Conservation (phyloP, 1,140 invertebrate species). For the Holcopasites calliopsidis region DNA sequence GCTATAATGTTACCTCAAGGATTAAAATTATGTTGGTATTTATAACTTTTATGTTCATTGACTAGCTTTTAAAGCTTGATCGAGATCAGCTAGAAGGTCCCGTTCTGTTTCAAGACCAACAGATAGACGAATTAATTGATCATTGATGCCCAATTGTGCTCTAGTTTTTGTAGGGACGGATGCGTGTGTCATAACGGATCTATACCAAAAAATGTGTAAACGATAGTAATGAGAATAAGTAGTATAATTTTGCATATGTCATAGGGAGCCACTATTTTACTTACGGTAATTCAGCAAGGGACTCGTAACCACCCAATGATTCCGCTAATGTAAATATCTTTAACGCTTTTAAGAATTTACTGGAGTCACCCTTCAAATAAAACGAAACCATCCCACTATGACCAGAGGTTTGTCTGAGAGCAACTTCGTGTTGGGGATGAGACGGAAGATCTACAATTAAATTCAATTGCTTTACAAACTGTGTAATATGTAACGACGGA, state of each 20-base stretch:
- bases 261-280: constrained; percentile 70
- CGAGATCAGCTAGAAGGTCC: constrained; percentile 94
- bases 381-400: constrained; percentile 96
- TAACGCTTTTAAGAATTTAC: constrained; percentile 88
- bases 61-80: constrained; percentile 85
- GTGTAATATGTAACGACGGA: background rate
- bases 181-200: constrained; percentile 89
- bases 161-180: constrained; percentile 88
- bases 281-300: constrained; percentile 92
- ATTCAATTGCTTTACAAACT: constrained; percentile 4
- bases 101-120: constrained; percentile 93
- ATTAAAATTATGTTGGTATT: too few relatives aligned
- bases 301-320: constrained; percentile 97
- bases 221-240: constrained; percentile 1
- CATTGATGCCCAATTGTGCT: constrained; percentile 89
- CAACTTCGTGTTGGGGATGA: constrained; percentile 94
- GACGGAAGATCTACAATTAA: constrained; percentile 86
- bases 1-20: too few relatives aligned
- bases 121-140: constrained; percentile 93
- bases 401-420: constrained; percentile 91
- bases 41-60: constrained; percentile 31
- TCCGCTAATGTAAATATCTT: constrained; percentile 95
- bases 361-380: constrained; percentile 90
- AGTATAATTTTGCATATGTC: background rate
- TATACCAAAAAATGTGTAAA: constrained; percentile 58